Evolutionary conservation across 2,888 invertebrate species (phyloP), one percentile per base, ranked within the genome.

Genomic region (Chrysolina haemoptera): DNA sequence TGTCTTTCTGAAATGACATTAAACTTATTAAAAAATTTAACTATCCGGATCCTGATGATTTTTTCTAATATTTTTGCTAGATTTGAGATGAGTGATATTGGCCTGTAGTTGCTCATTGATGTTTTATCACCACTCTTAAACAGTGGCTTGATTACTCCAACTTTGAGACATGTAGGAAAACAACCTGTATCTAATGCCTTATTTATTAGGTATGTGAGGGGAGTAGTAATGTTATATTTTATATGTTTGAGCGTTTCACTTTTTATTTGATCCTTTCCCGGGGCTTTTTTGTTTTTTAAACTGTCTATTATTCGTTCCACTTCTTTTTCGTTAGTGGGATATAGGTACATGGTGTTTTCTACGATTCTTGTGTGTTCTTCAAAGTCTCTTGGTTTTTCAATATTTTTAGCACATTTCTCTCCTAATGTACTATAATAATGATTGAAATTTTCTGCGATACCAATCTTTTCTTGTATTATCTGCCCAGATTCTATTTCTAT

Each of bases 251-350:
- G 62, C 18, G 22, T 22, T 62, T 62, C 62, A 12, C 18, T 62
- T 62, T 62, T 62, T 27, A 62, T 62, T 62, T 9, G 20, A 62
- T 62, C 14, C 2, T 62, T 18, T 62, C 65, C 46, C 43, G 46
- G 48, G 16, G 65, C n/a, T 65, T 48, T 65, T 12, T 65, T 48
- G 41, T 64, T 64, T 48, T 65, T 65, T 14, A 43, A 65, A 65
- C 46, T 65, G 22, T 65, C 18, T 65, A 65, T 65, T 46, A 65
- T 12, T 65, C 20, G 16, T 46, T 46, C 65, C 12, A 64, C 64
- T 65, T 65, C 65, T 65, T 65, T 18, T 65, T 65, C 65, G 65
- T 65, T 48, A 6, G 65, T 65, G 65, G 65, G 65, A 20, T 65
- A 48, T 48, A 65, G 20, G 18, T 48, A 46, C 65, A 65, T 65